Evolutionary conservation across 2,113 vertebrate genomes (phyloP), one percentile per base, ranked within the genome.

Genomic region (Leptobrachium ailaonicum): DNA sequence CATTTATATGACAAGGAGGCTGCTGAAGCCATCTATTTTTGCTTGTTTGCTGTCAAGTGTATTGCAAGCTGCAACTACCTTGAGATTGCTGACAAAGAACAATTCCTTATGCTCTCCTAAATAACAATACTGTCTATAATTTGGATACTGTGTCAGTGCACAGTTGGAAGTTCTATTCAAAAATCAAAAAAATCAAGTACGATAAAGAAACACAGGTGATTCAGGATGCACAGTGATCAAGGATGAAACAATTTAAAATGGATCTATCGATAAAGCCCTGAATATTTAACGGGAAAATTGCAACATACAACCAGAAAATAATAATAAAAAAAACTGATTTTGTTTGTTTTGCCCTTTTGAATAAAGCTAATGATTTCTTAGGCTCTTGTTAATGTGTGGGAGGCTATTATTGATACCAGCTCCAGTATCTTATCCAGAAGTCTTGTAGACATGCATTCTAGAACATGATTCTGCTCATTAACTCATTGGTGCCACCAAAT

Each of bases 1-100:
- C 56, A 60, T 60, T 60, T 60, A 60, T 60, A 12, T 60, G 56
- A 60, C 56, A 60, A 60, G 56, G 3, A 60, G 56, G 13, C 56
- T 60, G 56, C 56, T 60, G 56, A 60, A 60, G 56, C 56, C 56
- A 60, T 60, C 13, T 60, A 60, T 60, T 60, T 60, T 60, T 60
- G 56, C 56, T 60, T 60, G 56, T 60, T 60, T 60, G 56, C 56
- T 60, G 56, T 60, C 56, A 60, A 60, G 56, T 60, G 56, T 60
- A 60, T 60, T 60, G 13, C 56, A 60, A 60, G 56, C 13, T 60
- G 56, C 56, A 60, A 60, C 56, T 50, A 50, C 8, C 47, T 8
- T 50, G 47, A 50, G 47, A 50, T 50, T 50, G 47, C 47, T 60
- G 56, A 60, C 56, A 60, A 60, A 60, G 8, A 60, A 60, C 56